Evolutionary conservation across 2,797 vertebrate genomes (phyloP).

Genomic region (Gallinago solitaria): DNA sequence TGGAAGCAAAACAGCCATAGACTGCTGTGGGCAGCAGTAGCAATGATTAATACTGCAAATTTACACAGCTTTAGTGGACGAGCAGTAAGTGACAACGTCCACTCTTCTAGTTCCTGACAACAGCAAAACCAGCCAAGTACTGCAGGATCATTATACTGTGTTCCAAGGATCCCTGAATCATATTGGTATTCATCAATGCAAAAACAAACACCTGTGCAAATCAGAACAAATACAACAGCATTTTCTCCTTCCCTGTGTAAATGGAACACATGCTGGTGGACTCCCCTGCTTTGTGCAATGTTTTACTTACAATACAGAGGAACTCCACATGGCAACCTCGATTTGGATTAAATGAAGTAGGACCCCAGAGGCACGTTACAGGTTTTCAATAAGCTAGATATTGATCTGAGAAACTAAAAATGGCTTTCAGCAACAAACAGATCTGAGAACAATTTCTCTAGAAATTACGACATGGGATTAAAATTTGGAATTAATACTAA

Average conservation of each 20-base stretch:
- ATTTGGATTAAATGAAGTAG: conserved; percentile 68
- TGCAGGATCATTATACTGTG: conserved; percentile 30
- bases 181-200: neutral
- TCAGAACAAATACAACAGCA: conserved; percentile 38
- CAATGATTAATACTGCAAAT: neutral
- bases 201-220: conserved; percentile 17
- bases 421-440: conserved; percentile 58
- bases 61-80: neutral
- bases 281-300: conserved; percentile 50
- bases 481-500: conserved; percentile 2
- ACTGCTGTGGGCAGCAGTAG: neutral
- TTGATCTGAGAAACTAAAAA: conserved; percentile 69
- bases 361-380: conserved; percentile 65
- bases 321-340: conserved; percentile 71
- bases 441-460: conserved; percentile 22
- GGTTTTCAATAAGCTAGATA: conserved; percentile 63
- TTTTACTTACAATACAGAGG: conserved; percentile 75
- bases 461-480: conserved; percentile 48
- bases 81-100: neutral
- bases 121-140: neutral
- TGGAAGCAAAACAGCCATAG: neutral
- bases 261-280: conserved; percentile 64
- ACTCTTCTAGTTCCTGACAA: neutral
- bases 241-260: conserved; percentile 49
- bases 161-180: conserved; percentile 25